Conservation (phyloP, 2,797 vertebrate genomes). For the Threskiornis aethiopicus region DNA sequence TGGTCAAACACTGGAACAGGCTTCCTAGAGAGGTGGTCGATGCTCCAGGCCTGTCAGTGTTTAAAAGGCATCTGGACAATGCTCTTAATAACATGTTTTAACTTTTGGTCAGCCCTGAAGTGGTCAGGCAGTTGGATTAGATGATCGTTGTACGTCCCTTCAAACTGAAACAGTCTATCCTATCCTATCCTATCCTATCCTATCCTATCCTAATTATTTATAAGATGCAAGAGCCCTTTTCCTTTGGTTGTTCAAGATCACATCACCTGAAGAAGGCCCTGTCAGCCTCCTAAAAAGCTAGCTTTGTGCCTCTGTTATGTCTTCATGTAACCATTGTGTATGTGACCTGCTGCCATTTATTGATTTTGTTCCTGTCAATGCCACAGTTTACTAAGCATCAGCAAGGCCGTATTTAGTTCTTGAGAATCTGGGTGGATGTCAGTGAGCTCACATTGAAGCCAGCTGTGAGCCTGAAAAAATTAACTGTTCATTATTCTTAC, state of each 20-base stretch:
- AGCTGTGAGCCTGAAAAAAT: background rate
- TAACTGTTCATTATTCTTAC: background rate
- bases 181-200: background rate
- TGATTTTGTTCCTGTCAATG: background rate
- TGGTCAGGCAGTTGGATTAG: background rate
- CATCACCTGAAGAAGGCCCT: background rate
- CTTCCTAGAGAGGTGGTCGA: background rate
- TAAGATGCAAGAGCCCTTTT: background rate
- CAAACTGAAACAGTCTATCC: background rate
- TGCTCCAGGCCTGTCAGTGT: background rate
- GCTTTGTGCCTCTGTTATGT: background rate
- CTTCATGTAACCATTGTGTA: background rate
- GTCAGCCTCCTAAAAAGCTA: background rate
- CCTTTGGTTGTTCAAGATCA: background rate
- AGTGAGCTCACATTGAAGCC: background rate
- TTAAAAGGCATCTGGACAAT: background rate
- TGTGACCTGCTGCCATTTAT: background rate
- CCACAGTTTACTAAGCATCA: background rate
- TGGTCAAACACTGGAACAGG: background rate
- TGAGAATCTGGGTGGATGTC: background rate
- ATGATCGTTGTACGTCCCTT: background rate
- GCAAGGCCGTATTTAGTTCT: background rate
- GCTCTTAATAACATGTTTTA: background rate
- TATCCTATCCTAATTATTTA: background rate
- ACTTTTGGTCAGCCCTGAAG: background rate